These are phyloP conservation scores for Pissodes strobi DNA, from an alignment of 1,140 invertebrate species.

Conservation along the genomic window DNA sequence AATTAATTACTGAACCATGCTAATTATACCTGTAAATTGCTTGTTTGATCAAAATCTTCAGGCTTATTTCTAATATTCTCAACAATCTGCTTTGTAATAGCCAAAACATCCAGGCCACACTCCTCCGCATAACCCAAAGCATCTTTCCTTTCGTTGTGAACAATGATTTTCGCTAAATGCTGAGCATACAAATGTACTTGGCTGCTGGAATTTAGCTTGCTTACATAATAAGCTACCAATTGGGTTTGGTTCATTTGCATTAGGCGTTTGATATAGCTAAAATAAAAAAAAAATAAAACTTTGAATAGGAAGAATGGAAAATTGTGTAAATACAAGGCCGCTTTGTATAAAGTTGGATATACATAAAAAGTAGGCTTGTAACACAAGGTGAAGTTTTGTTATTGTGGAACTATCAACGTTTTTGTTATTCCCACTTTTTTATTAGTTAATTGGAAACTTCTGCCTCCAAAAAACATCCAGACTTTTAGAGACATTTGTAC, in stretches of 20 bases:
- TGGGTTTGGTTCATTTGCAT: slow-evolving; percentile 75
- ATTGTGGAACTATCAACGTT: too few relatives aligned
- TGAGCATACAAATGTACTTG: slow-evolving; percentile 80
- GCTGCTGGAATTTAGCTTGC: slow-evolving; percentile 69
- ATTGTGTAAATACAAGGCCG: neutral
- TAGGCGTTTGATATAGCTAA: slow-evolving; percentile 66
- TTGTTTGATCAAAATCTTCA: slow-evolving; percentile 36
- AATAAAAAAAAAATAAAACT: slow-evolving; percentile 4
- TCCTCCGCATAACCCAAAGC: slow-evolving; percentile 71
- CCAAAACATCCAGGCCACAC: slow-evolving; percentile 79
- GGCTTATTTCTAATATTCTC: slow-evolving; percentile 66
- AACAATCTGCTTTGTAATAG: slow-evolving; percentile 82
- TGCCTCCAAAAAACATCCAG: too few relatives aligned
- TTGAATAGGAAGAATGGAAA: neutral
- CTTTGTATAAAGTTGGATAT: too few relatives aligned
- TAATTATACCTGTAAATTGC: slow-evolving; percentile 52
- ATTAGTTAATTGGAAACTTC: too few relatives aligned
- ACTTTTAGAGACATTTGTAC: too few relatives aligned
- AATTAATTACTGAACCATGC: too few relatives aligned
- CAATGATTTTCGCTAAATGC: slow-evolving; percentile 73
- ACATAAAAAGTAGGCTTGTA: too few relatives aligned
- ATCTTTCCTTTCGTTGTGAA: slow-evolving; percentile 64
- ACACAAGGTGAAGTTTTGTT: too few relatives aligned
- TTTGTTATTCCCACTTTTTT: too few relatives aligned
- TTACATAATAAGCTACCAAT: slow-evolving; percentile 82